Percentiles rank a stretch among this genome's conserved stretches.
Evolutionary conservation across 2,888 invertebrate species (phyloP).

Genomic region (Spisula subtruncata): DNA sequence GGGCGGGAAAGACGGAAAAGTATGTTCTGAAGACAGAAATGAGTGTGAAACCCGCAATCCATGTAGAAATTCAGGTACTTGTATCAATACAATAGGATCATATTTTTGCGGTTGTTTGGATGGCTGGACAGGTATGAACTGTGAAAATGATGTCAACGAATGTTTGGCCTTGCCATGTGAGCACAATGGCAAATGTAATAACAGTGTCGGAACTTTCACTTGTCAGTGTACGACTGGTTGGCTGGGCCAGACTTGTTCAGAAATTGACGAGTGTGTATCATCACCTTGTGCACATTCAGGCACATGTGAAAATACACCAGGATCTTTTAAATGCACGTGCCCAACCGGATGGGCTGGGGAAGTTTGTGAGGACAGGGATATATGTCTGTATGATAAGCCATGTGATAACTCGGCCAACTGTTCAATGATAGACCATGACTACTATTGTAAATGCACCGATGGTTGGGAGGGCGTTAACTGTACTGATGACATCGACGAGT

Average conservation of each 20-base stretch:
- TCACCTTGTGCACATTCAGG: background rate
- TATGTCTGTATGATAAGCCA: background rate
- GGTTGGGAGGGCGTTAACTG: conserved; percentile 31
- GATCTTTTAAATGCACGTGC: conserved; percentile 12
- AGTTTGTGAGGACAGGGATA: background rate
- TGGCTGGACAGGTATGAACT: conserved; percentile 1
- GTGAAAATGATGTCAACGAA: conserved; percentile 9
- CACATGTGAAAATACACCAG: background rate
- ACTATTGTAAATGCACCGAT: conserved; percentile 1
- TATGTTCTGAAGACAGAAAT: background rate
- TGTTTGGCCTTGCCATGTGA: background rate
- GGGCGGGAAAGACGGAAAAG: background rate
- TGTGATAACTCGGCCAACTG: background rate
- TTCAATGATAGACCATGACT: background rate
- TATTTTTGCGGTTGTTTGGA: background rate
- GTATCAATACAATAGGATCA: background rate
- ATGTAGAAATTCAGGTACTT: background rate
- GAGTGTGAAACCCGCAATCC: background rate
- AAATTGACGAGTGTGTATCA: conserved; percentile 25
- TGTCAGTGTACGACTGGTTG: background rate
- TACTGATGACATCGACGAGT: conserved; percentile 22
- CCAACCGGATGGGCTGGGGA: background rate
- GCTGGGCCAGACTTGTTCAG: conserved; percentile 7
- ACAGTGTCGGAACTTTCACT: background rate
- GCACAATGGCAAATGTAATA: background rate